Evolutionary conservation across 1,140 invertebrate species (phyloP), one percentile per base, ranked within the genome.

Genomic region (Littorina saxatilis): DNA sequence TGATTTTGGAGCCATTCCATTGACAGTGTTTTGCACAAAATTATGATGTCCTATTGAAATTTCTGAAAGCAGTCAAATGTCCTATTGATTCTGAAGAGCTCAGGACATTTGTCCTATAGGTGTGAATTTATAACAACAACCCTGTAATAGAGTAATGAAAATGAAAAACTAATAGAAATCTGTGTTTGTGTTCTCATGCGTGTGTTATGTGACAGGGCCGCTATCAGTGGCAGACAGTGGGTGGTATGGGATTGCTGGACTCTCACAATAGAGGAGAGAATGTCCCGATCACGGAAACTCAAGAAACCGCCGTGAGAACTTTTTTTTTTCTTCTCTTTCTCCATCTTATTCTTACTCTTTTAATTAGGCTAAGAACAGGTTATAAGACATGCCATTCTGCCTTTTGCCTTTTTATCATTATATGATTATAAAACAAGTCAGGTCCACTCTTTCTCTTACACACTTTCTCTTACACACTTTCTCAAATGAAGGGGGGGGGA

Each of bases 211-310:
- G n/a, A 29, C 37, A 63, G 76, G 29, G 32, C 13, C 13, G 29
- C 55, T 63, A n/a, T 29, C 13, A 11, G 76, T 20, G 58, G 39
- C 52, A 3, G 23, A 5, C 70, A 52, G 39, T 78, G 55, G 50
- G 50, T 39, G 32, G 40, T 58, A 40, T 63, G 76, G 76, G 39
- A n/a, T n/a, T 61, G 76, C 58, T 66, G 76, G 76, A 39, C 23
- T 29, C 40, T 50, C 9, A 63, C 55, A 4, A 23, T 58, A 40
- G 55, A 43, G 5, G 29, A 58, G 55, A 78, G 37, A 61, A 78
- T 78, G 76, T 78, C 55, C 58, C 63, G 40, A 39, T 78, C 76
- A 20, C 63, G 39, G 29, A 66, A 63, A 23, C 35, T 27, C 39
- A 29, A 20, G 27, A 78, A 78, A 43, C 50, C 52, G 27, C 76